Base-by-base conservation (phyloP, 2,113 vertebrate species). In the Pagrus major region DNA sequence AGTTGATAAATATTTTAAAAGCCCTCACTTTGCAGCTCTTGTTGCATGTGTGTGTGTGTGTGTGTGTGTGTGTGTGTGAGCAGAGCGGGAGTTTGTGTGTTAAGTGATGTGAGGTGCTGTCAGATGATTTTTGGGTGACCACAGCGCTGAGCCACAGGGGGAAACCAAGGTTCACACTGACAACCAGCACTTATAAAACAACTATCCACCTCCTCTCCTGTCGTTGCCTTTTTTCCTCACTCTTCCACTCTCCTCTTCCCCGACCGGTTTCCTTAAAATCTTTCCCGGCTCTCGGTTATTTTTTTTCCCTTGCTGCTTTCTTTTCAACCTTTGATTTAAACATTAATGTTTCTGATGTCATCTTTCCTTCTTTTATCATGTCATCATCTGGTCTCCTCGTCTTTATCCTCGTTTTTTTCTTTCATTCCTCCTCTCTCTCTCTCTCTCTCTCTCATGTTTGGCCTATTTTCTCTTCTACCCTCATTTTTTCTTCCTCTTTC, bases 1-100 rank as follows among this genome's bases (percentile, higher is more conserved):
- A 77, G 71, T 25, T 0, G 21, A 80, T 92, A 37, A 91, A 93
- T 91, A 89, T 88, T 92, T 90, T 44, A 92, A 46, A 58, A 87
- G 64, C 52, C 59, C 54, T 85, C 82, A 87, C 88, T 91, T 90
- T 88, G 79, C 78, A 66, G 77, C 56, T 78, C 68, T 64, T 80
- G 59, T 59, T 83, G 76, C 42, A 25, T 80, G 71, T 56, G 76
- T 71, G 11, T 69, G 67, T 71, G 0, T 64, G 71, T 55, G 41
- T 41, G 27, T 52, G 42, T 46, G 41, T 44, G 71, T 58, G 74
- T 76, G 86, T 59, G 55, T 55, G 73, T 20, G 72, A 63, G 72
- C 54, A 0, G 72, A 63, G 72, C 54, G 0, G 37, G 60, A 10
- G 55, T 67, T 14, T 71, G 51, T 71, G 66, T 71, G 78, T 74